These are phyloP conservation scores for Crenichthys baileyi DNA, from an alignment of 2,797 vertebrate genomes.

Conservation along the genomic window DNA sequence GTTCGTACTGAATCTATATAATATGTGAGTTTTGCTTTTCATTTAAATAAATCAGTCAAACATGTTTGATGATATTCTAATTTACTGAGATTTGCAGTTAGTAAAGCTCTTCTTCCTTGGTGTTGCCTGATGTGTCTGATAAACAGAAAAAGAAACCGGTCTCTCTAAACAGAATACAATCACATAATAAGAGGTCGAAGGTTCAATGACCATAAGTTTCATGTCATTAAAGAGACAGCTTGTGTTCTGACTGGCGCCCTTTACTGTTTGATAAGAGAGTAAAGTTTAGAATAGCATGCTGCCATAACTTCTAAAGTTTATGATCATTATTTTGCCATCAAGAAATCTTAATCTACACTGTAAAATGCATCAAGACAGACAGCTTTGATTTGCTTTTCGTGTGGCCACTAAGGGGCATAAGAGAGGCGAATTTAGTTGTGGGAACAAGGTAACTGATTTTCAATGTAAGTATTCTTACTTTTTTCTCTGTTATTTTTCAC, in stretches of 20 bases:
- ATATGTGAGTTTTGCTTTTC: neutral
- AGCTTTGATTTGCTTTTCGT: neutral
- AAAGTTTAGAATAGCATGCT: neutral
- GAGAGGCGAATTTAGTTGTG: conserved; percentile 22
- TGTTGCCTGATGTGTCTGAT: neutral
- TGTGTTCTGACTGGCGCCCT: conserved; percentile 5
- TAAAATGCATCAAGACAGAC: neutral
- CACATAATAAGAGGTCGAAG: conserved; percentile 11
- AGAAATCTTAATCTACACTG: neutral
- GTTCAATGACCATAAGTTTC: conserved; percentile 13
- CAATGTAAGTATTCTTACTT: neutral
- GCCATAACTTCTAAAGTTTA: conserved; percentile 20
- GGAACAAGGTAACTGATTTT: neutral
- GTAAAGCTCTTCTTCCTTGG: neutral
- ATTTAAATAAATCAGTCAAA: neutral
- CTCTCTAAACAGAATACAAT: neutral
- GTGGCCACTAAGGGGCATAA: conserved; percentile 67
- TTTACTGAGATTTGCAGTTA: neutral
- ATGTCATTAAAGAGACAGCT: neutral
- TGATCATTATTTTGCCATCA: conserved; percentile 16
- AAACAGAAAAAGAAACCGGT: conserved; percentile 54
- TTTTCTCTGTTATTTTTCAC: neutral
- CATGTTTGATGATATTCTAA: neutral
- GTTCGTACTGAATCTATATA: neutral
- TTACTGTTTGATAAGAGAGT: conserved; percentile 31